These are phyloP conservation scores for Chrysodeixis includens DNA, from an alignment of 2,888 invertebrate species.

Conservation along the genomic window DNA sequence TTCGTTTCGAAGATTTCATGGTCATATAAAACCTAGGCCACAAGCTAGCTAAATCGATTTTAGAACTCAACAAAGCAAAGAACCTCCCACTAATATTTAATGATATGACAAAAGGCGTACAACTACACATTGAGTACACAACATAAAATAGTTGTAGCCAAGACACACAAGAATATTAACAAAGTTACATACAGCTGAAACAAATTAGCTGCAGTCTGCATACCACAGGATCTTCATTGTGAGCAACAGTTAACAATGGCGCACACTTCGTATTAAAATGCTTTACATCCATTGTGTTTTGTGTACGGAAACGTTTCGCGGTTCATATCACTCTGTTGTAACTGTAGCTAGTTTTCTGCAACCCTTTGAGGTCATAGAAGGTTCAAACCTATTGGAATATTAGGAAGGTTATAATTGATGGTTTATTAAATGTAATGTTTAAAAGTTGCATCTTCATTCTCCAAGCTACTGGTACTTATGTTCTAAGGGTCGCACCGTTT, in stretches of 20 bases:
- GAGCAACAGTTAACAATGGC: constrained; percentile 23
- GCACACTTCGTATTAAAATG: constrained; percentile 16
- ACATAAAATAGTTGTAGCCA: not conserved
- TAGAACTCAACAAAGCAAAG: too few species aligned
- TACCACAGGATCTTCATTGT: constrained; percentile 20
- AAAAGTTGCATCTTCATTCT: too few species aligned
- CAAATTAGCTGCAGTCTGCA: not conserved
- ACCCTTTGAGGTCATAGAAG: not conserved
- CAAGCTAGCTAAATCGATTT: too few species aligned
- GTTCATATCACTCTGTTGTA: constrained; percentile 1
- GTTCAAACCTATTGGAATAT: too few species aligned
- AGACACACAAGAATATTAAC: not conserved
- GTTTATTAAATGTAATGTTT: too few species aligned
- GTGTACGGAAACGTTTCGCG: constrained; percentile 2
- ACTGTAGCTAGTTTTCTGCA: not conserved
- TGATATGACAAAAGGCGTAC: too few species aligned
- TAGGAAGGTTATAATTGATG: too few species aligned
- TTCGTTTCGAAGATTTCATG: too few species aligned
- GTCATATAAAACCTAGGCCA: too few species aligned
- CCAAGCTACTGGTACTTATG: too few species aligned
- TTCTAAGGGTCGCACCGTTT: too few species aligned
- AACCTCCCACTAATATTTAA: too few species aligned
- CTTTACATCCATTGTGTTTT: constrained; percentile 27
- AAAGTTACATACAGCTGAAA: not conserved
- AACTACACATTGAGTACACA: not conserved